phyloP scores from a whole-genome alignment of 2,888 invertebrate genomes.

The Stramonita haemastoma region DNA sequence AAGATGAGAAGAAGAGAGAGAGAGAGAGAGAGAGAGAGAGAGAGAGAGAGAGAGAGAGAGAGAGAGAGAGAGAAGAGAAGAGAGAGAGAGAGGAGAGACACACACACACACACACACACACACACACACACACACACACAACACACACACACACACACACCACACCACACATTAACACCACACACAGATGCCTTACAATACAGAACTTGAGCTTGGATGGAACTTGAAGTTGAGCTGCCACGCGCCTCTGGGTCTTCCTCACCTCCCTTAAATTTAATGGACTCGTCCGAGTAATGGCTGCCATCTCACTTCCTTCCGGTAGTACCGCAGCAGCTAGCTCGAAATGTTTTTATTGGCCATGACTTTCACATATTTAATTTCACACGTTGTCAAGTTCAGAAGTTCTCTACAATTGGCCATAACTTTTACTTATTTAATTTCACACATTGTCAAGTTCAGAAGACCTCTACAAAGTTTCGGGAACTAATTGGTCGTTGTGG shows the following conservation, averaged over 20 bases:
- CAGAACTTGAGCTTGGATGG: slow-evolving; percentile 31
- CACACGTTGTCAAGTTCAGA: not conserved
- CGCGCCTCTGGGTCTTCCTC: slow-evolving; percentile 44
- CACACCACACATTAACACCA: too few species aligned
- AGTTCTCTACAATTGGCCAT: too few species aligned
- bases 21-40: too few species aligned
- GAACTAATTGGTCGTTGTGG: not conserved
- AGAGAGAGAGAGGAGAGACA: not conserved
- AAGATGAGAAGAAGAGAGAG: too few species aligned
- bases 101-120: too few species aligned
- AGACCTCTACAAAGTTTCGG: not conserved
- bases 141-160: too few species aligned
- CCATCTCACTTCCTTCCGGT: not conserved
- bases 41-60: too few species aligned
- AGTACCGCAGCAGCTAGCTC: too few species aligned
- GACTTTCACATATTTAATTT: not conserved
- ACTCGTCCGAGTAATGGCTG: slow-evolving; percentile 33
- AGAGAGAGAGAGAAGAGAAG: not conserved
- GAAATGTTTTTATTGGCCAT: too few species aligned
- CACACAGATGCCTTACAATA: slow-evolving; percentile 29
- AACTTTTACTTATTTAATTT: not conserved
- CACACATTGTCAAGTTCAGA: not conserved
- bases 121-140: too few species aligned
- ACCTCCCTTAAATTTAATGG: slow-evolving; percentile 43
- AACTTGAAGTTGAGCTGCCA: slow-evolving; percentile 38